Base-by-base conservation (phyloP, 2,888 invertebrate species). In the Heliconius cydno region DNA sequence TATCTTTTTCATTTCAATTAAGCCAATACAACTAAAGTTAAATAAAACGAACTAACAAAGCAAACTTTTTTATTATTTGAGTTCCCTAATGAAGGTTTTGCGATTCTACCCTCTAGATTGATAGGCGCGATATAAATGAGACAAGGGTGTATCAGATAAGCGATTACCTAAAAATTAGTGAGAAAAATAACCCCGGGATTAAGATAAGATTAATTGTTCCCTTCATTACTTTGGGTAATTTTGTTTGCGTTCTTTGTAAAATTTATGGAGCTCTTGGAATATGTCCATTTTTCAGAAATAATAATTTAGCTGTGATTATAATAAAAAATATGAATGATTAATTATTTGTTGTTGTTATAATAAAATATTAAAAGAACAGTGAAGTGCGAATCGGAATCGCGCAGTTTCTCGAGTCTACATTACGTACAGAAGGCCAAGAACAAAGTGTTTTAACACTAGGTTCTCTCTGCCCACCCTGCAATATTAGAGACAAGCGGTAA, bases 81-180 rank as follows among this genome's bases (percentile, higher is more conserved):
- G 30, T 70, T 63, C 74, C 72, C 22, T 57, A 70, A 77, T 77
- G 67, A 80, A 70, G 70, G 78, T 76, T 76, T 78, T 72, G n/a
- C 52, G n/a, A 65, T 52, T 75, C 60, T 12, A 67, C 72, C 77
- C 78, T 65, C n/a, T 65, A 80, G 78, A 80, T 80, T 76, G 80
- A 76, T 77, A 77, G 67, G 41, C 67, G 63, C 76, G 75, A 75
- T 75, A 80, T 76, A 80, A 70, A 74, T 66, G 65, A 70, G 78
- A 81, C 81, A 67, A 80, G 80, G 81, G 80, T 78, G 60, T 34
- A 80, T 78, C 80, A 76, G 80, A 81, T 81, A 81, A 81, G 74
- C 78, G 76, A 79, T 72, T 74, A 72, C 79, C 41, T 78, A 78
- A 78, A 81, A 80, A 80, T 80, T 76, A 68, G 76, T 78, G 41